Percentiles rank a stretch among this genome's conserved stretches.
Evolutionary conservation across 1,140 invertebrate species (phyloP).

Genomic region (Scaptomyza hsui): DNA sequence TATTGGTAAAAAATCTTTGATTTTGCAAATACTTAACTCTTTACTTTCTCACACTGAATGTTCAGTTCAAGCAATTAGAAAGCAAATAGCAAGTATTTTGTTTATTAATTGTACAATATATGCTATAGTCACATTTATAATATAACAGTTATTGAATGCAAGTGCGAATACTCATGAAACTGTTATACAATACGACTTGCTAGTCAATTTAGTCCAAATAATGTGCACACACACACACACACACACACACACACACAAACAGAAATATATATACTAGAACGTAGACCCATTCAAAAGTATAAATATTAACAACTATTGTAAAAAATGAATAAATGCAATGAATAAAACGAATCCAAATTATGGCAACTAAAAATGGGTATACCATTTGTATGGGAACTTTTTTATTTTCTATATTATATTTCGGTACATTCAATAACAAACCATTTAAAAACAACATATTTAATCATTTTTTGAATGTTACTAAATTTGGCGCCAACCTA

Average conservation of each 20-base stretch:
- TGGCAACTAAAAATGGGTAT: too few species aligned
- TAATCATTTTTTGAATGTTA: too few species aligned
- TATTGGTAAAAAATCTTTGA: neutral
- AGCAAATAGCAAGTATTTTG: conserved; percentile 1
- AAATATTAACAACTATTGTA: neutral
- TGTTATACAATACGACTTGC: too few species aligned
- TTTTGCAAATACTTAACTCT: neutral
- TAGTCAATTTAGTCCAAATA: conserved; percentile 37
- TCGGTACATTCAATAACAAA: too few species aligned
- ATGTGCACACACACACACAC: conserved; percentile 4
- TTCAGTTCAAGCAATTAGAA: neutral
- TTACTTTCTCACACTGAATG: neutral
- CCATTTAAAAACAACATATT: too few species aligned
- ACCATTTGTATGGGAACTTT: too few species aligned
- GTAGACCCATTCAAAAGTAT: conserved; percentile 9
- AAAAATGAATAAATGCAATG: conserved; percentile 13
- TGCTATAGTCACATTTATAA: conserved; percentile 1
- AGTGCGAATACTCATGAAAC: conserved; percentile 8
- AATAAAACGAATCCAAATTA: conserved; percentile 18
- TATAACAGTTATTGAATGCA: neutral
- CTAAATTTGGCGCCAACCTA: too few species aligned
- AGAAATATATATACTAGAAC: neutral
- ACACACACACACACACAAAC: neutral
- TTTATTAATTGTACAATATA: neutral
- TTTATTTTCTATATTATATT: too few species aligned